Base-by-base conservation (phyloP, 2,888 invertebrate species). In the Embidobia sp. region DNA sequence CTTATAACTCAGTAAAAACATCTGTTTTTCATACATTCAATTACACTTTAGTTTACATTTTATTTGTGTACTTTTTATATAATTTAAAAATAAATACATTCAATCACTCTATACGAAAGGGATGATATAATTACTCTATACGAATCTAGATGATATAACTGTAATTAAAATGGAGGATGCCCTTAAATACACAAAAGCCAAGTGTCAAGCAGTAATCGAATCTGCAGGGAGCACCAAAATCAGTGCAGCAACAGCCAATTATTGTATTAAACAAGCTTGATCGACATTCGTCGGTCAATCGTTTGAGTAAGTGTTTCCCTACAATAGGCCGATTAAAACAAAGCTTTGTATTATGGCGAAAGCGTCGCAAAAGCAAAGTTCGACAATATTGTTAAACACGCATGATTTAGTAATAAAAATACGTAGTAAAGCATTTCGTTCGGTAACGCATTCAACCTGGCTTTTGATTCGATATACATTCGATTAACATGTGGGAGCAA, bases 201-300 rank as follows among this genome's bases (percentile, higher is more conserved):
- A 64, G 76, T 46, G 70, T 66, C 72, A 76, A 64, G 51, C 42
- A 53, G 72, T 83, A 83, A 83, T 82, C 80, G 78, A 83, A 81
- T 83, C 81, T 79, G 79, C 80, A 80, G 78, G 77, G 49, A 75
- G 79, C 63, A 67, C 73, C 77, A 70, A 83, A 67, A 83, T 83
- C 81, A 82, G 73, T 69, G 73, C 78, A 66, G 46, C 51, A 22
- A 3, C 6, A 75, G 70, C 76, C 80, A 79, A 78, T 83, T 83
- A 82, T 83, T 83, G 79, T 77, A 79, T 83, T 82, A 82, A 78
- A 75, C 80, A 79, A 80, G 80, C 79, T 79, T 80, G 81, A 81
- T 82, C 82, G 77, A 72, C 80, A 77, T 80, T 83, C 83, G 80
- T 79, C 80, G 82, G 79, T 72, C 79, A 83, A 81, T 83, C 80